phyloP scores from a whole-genome alignment of 2,888 invertebrate genomes.

The Agrochola circellaris region DNA sequence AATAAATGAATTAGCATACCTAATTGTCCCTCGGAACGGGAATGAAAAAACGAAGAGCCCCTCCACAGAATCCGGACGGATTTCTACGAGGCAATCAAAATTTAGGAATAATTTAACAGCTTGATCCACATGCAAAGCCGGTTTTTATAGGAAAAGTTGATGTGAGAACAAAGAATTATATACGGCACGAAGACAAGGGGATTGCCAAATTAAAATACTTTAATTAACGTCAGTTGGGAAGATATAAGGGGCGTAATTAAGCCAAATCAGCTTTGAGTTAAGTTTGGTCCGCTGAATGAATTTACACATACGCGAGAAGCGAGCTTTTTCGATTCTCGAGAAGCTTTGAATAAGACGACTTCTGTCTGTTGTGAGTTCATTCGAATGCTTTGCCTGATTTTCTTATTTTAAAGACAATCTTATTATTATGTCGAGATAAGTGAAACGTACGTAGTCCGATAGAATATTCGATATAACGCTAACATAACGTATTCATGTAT shows the following conservation, averaged over 20 bases:
- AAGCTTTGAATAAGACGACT: conserved; percentile 70
- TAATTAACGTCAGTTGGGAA: conserved; percentile 80
- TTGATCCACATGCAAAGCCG: conserved; percentile 83
- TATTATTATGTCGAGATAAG: conserved; percentile 56
- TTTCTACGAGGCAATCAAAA: conserved; percentile 87
- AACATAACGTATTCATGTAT: conserved; percentile 49
- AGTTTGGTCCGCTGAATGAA: conserved; percentile 71
- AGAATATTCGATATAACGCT: conserved; percentile 28
- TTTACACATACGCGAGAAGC: conserved; percentile 79
- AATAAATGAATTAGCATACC: conserved; percentile 88
- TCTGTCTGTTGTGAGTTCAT: conserved; percentile 74
- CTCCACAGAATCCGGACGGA: conserved; percentile 80
- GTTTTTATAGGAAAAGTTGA: conserved; percentile 77
- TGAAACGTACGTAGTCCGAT: conserved; percentile 28
- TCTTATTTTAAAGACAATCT: conserved; percentile 73
- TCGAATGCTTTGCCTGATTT: conserved; percentile 76
- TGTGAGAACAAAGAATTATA: conserved; percentile 80
- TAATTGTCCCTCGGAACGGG: conserved; percentile 86
- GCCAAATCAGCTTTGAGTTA: conserved; percentile 77
- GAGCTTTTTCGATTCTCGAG: conserved; percentile 76
- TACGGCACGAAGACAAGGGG: conserved; percentile 69
- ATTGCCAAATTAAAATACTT: conserved; percentile 80
- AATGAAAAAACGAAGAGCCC: conserved; percentile 84
- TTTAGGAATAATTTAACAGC: conserved; percentile 84
- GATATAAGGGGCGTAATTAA: conserved; percentile 74